Evolutionary conservation across 2,888 invertebrate species (phyloP), one percentile per base, ranked within the genome.

Genomic region (Ormyrus nitidulus): DNA sequence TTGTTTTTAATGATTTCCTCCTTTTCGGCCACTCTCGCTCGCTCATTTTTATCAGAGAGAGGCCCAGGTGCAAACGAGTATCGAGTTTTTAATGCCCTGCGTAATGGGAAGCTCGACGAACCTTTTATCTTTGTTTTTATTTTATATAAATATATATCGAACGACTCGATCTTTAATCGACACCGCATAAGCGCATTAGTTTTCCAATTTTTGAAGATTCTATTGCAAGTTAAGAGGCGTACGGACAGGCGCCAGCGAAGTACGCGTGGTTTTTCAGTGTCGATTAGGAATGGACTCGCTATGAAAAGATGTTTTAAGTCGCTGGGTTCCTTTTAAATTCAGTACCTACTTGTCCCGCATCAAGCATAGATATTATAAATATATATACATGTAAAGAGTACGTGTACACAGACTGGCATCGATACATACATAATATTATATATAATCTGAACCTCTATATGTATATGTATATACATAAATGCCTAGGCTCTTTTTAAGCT

Each of bases 391-490:
- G 80, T 75, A 76, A 81, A 83, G 77, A 82, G 79, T 82, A 82
- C 81, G 77, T 72, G 80, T 80, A 83, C 79, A 81, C 82, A 84
- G 82, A 82, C 81, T 70, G 80, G 79, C 81, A 78, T 76, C 69
- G 80, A 81, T 70, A 83, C 76, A 78, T 79, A 82, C 79, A 81
- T 66, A 79, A 74, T 62, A 74, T 77, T 79, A 76, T 61, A 71
- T 71, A 80, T 75, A 75, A 68, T 72, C 62, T 66, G 19, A 75
- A 70, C 69, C 78, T 73, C 65, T 77, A 65, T 81, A 61, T 81
- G 80, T 84, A 79, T 81, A 82, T 81, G 83, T 83, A 80, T 75
- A 81, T 75, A 79, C 73, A 83, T 80, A 73, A 70, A 77, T 72
- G 79, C 69, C 77, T 72, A 78, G 81, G 74, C 75, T 81, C 77